These are phyloP conservation scores for Ectemnius lituratus DNA, from an alignment of 2,888 invertebrate species.

Conservation along the genomic window DNA sequence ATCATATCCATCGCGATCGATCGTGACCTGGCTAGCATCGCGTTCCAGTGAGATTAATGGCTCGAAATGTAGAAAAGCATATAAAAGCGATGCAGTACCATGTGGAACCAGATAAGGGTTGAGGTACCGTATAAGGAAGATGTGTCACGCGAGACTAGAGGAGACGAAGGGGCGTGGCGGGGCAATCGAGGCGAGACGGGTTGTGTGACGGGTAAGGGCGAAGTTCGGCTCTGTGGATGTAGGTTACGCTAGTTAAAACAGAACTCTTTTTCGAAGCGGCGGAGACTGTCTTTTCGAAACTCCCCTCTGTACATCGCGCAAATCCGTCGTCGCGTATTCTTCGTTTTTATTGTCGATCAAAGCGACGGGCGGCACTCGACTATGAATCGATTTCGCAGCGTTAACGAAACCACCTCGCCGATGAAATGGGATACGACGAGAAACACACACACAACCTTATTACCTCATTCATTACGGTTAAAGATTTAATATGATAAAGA, in stretches of 20 bases:
- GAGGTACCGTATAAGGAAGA: slow-evolving; percentile 29
- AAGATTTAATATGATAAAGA: slow-evolving; percentile 73
- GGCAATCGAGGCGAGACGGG: slow-evolving; percentile 1
- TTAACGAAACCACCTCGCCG: slow-evolving; percentile 63
- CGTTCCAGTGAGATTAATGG: slow-evolving; percentile 1
- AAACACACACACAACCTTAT: slow-evolving; percentile 76
- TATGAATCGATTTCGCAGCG: slow-evolving; percentile 56
- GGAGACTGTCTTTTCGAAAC: slow-evolving; percentile 24
- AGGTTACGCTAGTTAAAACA: slow-evolving; percentile 4
- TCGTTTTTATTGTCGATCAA: slow-evolving; percentile 33
- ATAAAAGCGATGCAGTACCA: slow-evolving; percentile 29
- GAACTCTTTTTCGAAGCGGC: slow-evolving; percentile 8
- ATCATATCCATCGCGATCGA: slow-evolving; percentile 38
- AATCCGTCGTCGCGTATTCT: slow-evolving; percentile 32
- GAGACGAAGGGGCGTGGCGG: slow-evolving; percentile 21
- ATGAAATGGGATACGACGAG: slow-evolving; percentile 61
- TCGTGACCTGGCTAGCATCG: slow-evolving; percentile 36
- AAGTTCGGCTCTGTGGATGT: slow-evolving; percentile 16
- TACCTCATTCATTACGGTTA: slow-evolving; percentile 77
- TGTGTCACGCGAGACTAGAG: slow-evolving; percentile 31
- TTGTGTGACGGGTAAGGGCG: background rate
- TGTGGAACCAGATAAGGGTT: slow-evolving; percentile 26
- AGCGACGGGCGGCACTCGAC: slow-evolving; percentile 55
- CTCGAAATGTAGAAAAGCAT: slow-evolving; percentile 9
- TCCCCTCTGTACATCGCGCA: slow-evolving; percentile 48